Evolutionary conservation across 2,113 vertebrate genomes (phyloP), one percentile per base, ranked within the genome.

Genomic region (Leptosomus discolor): DNA sequence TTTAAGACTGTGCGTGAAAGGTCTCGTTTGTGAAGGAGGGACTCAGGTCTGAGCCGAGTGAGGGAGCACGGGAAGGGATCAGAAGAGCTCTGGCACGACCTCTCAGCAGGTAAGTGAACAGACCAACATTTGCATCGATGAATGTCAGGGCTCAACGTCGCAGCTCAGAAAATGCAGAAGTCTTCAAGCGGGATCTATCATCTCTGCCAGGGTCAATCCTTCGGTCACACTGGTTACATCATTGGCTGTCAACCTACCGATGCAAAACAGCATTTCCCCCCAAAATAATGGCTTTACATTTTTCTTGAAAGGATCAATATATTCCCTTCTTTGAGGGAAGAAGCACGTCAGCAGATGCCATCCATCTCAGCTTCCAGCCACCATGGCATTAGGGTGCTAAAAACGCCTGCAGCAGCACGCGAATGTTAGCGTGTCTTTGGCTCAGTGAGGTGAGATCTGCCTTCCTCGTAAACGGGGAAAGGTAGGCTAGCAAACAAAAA

Each of bases 181-280:
- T 12, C 84, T 51, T 68, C 34, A 27, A n/a, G 51, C 45, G 60
- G 64, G 27, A 36, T 48, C 32, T 63, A 12, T 32, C 15, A 10
- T 6, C 53, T 94, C 51, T 95, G 43, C 29, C 57, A 73, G 41
- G 19, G 11, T 45, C 64, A 71, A 24, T 29, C 57, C n/a, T 51
- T 4, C 5, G 46, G n/a, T 13, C 26, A 32, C 17, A 34, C 6
- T 3, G 2, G 15, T 39, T 46, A 61, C 5, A 1, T 34, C 37
- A 41, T 2, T 43, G 50, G 69, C 32, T 37, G 36, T 9, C n/a
- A 41, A 41, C 63, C 20, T 17, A 30, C 30, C 39, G 18, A 18
- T 8, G 45, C 69, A 70, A 81, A 60, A 18, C 37, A 53, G 14
- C 1, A 3, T 53, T 64, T 92, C 71, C 78, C 84, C 27, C 39